Percentiles rank a stretch among this genome's conserved stretches.
These are phyloP conservation scores for Acanthurus leucopareius DNA, from an alignment of 2,797 vertebrate genomes.

Conservation along the genomic window DNA sequence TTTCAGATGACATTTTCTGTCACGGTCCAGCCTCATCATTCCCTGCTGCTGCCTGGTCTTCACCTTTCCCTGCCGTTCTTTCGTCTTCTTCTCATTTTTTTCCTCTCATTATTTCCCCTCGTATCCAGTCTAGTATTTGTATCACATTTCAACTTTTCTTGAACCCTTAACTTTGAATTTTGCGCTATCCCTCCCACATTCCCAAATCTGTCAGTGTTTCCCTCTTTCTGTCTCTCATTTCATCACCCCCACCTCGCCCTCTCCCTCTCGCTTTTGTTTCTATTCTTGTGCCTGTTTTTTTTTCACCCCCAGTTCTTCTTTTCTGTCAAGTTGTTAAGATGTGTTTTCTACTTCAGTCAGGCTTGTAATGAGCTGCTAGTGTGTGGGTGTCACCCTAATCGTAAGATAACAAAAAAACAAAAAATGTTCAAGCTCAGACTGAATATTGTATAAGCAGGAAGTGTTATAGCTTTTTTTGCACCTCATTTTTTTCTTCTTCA, in stretches of 20 bases:
- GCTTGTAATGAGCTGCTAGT: conserved; percentile 35
- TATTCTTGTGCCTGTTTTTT: not conserved
- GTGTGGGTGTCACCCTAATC: not conserved
- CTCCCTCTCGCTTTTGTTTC: conserved; percentile 2
- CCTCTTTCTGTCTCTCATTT: conserved; percentile 25
- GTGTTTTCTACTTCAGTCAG: conserved; percentile 33
- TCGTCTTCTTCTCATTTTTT: not conserved
- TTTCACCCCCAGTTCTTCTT: conserved; percentile 16
- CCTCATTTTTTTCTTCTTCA: not conserved
- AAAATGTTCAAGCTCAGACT: conserved; percentile 13
- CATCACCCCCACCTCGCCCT: not conserved
- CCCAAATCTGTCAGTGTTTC: not conserved
- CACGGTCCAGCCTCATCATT: not conserved
- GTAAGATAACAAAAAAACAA: not conserved
- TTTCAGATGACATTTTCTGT: conserved; percentile 30
- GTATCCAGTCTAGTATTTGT: not conserved
- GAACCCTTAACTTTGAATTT: not conserved
- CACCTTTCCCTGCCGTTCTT: not conserved
- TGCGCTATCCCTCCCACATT: not conserved
- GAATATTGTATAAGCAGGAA: conserved; percentile 17
- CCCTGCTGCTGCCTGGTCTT: not conserved
- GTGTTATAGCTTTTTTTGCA: not conserved
- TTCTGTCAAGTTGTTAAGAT: conserved; percentile 32
- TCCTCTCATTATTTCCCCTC: not conserved
- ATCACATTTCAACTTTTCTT: conserved; percentile 28